phyloP scores from a whole-genome alignment of 2,797 vertebrate species.

The Mus spretus region DNA sequence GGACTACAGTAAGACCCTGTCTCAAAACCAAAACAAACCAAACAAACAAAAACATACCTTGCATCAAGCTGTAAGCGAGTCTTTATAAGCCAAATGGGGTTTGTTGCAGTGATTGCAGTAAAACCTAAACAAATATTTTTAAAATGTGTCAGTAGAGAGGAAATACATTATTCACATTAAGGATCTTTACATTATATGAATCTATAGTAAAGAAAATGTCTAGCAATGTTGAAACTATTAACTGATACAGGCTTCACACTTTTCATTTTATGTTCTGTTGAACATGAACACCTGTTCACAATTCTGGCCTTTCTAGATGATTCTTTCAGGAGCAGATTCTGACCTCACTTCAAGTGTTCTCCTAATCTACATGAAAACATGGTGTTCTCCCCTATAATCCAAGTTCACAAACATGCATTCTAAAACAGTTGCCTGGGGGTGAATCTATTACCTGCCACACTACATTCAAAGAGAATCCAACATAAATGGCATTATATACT shows the following conservation, averaged over 20 bases:
- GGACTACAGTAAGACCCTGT: background rate
- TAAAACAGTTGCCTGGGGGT: constrained; percentile 74
- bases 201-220: constrained; percentile 69
- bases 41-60: constrained; percentile 89
- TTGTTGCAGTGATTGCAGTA: constrained; percentile 96
- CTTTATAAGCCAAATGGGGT: constrained; percentile 99
- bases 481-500: constrained; percentile 70
- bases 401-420: constrained; percentile 79
- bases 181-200: constrained; percentile 65
- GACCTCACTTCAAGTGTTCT: constrained; percentile 76
- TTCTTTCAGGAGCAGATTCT: constrained; percentile 68
- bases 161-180: constrained; percentile 57
- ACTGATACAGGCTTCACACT: constrained; percentile 45
- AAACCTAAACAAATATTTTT: constrained; percentile 94
- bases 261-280: constrained; percentile 75
- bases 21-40: background rate
- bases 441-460: constrained; percentile 75
- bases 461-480: constrained; percentile 71
- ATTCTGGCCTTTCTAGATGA: constrained; percentile 74
- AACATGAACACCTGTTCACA: constrained; percentile 72
- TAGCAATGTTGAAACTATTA: constrained; percentile 72
- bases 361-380: constrained; percentile 67
- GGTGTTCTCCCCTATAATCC: constrained; percentile 65
- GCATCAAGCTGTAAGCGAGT: constrained; percentile 98
- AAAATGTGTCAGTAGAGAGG: constrained; percentile 83